phyloP scores from a whole-genome alignment of 1,140 invertebrate genomes.

The Octopus sinensis region DNA sequence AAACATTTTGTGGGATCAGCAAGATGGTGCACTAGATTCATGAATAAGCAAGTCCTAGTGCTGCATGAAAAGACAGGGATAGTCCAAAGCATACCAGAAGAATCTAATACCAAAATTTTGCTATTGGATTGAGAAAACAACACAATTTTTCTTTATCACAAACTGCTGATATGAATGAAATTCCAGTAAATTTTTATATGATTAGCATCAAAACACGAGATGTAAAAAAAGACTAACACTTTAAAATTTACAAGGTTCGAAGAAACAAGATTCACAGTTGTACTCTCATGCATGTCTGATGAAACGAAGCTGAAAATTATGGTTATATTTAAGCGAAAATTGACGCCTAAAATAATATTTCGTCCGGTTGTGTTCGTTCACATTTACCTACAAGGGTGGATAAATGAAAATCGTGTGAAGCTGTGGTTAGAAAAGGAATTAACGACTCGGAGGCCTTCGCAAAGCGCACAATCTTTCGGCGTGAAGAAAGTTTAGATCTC shows the following conservation, averaged over 20 bases:
- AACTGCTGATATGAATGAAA: background rate
- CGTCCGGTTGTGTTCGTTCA: slow-evolving; percentile 12
- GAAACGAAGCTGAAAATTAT: slow-evolving; percentile 37
- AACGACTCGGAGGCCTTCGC: background rate
- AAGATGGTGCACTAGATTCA: background rate
- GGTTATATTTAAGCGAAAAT: slow-evolving; percentile 42
- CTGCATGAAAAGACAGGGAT: background rate
- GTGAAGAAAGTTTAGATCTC: background rate
- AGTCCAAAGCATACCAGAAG: background rate
- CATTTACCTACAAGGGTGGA: background rate
- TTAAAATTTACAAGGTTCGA: slow-evolving; percentile 4
- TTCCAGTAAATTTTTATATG: slow-evolving; percentile 1
- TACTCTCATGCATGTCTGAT: slow-evolving; percentile 33
- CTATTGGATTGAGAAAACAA: background rate
- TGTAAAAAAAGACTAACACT: too few relatives aligned
- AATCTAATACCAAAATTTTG: background rate
- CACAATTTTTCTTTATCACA: background rate
- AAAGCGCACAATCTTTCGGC: background rate
- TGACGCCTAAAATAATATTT: slow-evolving; percentile 28
- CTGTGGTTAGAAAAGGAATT: background rate
- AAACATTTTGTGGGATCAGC: too few relatives aligned
- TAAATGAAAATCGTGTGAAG: background rate
- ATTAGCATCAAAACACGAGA: background rate
- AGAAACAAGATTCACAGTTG: slow-evolving; percentile 40
- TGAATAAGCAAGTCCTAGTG: background rate